Evolutionary conservation across 2,113 vertebrate species (phyloP).

Genomic region (Sorex fumeus): DNA sequence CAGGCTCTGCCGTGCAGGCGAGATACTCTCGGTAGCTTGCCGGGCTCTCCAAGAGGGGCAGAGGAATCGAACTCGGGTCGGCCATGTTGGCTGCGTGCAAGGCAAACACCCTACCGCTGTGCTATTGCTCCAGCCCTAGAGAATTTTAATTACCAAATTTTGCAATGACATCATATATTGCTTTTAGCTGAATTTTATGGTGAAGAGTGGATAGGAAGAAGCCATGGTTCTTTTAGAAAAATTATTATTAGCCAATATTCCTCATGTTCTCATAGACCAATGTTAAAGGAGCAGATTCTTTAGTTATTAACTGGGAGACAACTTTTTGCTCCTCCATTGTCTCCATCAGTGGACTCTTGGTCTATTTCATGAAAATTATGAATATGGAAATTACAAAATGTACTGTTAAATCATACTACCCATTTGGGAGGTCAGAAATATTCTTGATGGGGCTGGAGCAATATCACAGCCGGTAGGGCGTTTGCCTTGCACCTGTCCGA

Average conservation of each 20-base stretch:
- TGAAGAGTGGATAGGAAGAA: conserved; percentile 84
- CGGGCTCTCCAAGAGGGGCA: too few species aligned
- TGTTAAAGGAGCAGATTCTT: conserved; percentile 74
- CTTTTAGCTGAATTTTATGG: conserved; percentile 81
- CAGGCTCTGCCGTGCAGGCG: too few species aligned
- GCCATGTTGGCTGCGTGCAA: too few species aligned
- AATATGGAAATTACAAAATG: neutral
- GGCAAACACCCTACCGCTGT: too few species aligned
- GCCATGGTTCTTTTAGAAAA: conserved; percentile 72
- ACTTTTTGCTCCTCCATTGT: conserved; percentile 3
- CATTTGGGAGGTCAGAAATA: neutral
- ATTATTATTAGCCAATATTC: conserved; percentile 78
- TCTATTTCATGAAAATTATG: neutral
- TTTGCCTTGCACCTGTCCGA: too few species aligned
- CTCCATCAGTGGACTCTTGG: neutral
- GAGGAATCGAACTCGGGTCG: too few species aligned
- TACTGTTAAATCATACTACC: neutral
- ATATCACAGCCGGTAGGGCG: too few species aligned
- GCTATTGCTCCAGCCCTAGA: too few species aligned
- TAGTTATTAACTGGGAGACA: neutral
- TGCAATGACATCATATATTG: conserved; percentile 82
- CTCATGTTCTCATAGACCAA: conserved; percentile 80
- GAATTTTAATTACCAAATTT: conserved; percentile 72
- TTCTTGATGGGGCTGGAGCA: too few species aligned
- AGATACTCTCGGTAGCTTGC: too few species aligned